These are phyloP conservation scores for Eupeodes corollae DNA, from an alignment of 1,140 invertebrate genomes.

Conservation along the genomic window DNA sequence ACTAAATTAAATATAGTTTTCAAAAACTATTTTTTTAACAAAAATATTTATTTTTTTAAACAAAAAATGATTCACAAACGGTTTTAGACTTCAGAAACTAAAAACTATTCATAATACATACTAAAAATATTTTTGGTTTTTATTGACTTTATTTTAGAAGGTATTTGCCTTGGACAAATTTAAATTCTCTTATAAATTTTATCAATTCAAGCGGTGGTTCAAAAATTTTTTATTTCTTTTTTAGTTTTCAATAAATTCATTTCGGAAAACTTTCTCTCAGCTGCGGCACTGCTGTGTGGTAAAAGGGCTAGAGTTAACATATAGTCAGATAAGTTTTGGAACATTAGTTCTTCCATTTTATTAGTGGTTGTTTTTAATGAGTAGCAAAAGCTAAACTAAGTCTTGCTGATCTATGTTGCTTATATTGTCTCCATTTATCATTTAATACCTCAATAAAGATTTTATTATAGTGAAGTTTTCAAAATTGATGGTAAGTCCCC, in stretches of 20 bases:
- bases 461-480: not conserved
- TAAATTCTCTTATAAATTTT: too few relatives aligned
- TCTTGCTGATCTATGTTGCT: not conserved
- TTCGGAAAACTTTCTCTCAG: not conserved
- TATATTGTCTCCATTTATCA: not conserved
- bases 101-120: too few relatives aligned
- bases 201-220: too few relatives aligned
- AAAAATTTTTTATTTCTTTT: too few relatives aligned
- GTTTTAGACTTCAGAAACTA: too few relatives aligned
- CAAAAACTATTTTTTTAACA: too few relatives aligned
- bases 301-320: not conserved
- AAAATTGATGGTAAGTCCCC: not conserved
- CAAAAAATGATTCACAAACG: too few relatives aligned
- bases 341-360: not conserved
- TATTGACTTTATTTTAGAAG: too few relatives aligned
- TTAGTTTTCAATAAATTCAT: conserved; percentile 1
- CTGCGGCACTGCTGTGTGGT: not conserved
- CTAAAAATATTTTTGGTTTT: too few relatives aligned
- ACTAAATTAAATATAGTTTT: too few relatives aligned
- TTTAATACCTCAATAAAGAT: not conserved
- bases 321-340: not conserved
- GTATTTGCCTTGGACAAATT: too few relatives aligned
- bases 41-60: too few relatives aligned
- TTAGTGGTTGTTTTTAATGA: not conserved
- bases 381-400: not conserved